Base-by-base conservation (phyloP, 92 coral and sea anemone genomes). In the Palythoa heliodiscus region DNA sequence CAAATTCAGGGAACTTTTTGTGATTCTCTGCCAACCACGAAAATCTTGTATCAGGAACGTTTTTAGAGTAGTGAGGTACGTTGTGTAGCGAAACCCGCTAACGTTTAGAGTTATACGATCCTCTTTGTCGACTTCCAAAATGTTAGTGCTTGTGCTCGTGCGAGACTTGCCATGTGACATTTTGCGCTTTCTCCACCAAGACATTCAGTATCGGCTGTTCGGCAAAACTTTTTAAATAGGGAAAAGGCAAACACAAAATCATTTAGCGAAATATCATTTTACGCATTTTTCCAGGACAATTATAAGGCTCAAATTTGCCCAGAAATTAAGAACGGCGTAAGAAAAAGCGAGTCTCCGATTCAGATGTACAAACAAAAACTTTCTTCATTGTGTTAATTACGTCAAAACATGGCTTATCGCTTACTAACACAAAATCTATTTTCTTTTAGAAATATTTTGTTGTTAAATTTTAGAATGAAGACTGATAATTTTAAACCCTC, bases 21-120 rank as follows among this genome's bases (percentile, higher is more conserved):
- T 96, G 99, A 61, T 93, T 93, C 52, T 96, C 97, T 0, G 99
- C 98, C 71, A 96, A 68, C 99, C 99, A 96, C 23, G 98, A 95
- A 4, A 96, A 92, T n/a, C 99, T 83, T 7, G 99, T 96, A 61
- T 96, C 98, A 0, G 98, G 98, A 11, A 96, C 75, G 48, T 89
- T 92, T 90, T 92, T 7, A 96, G 86, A 3, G 99, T 96, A 1
- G 92, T 86, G 11, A 96, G 77, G 73, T 92, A 96, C 6, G 99
- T 96, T 54, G 92, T 87, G 76, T 95, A 93, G 0, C 99, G 95
- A 83, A 92, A 92, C 0, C 99, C 99, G 9, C 99, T 98, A 40
- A 96, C 90, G 73, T 96, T 96, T 6, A 96, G 87, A 0, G 95
- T 93, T 3, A 96, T 86, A 20, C 98, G 92, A 52, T 94, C 98